Evolutionary conservation across 2,113 vertebrate genomes (phyloP).

Genomic region (Xerus inauris): DNA sequence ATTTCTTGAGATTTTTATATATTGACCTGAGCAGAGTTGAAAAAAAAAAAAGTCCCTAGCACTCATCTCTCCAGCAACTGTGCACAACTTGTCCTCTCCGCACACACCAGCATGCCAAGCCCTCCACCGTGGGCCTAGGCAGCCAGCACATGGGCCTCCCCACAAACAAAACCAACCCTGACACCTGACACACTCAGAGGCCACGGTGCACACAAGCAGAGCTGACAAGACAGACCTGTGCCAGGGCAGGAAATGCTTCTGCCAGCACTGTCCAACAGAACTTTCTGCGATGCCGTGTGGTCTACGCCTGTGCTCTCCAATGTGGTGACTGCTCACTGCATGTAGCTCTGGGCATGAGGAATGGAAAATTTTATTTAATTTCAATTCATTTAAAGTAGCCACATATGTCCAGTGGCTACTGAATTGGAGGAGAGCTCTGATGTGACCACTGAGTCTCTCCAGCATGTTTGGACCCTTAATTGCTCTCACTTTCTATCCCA

Average conservation of each 20-base stretch:
- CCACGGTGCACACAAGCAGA: not conserved
- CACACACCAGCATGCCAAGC: rapidly evolving
- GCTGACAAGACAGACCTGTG: not conserved
- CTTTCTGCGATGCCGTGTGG: rapidly evolving
- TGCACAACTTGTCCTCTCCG: not conserved
- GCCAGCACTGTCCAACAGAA: not conserved
- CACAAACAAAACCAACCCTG: not conserved
- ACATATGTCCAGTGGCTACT: not conserved
- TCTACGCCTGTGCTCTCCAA: not conserved
- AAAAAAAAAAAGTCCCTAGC: not conserved
- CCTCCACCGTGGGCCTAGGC: no score
- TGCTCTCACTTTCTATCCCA: not conserved
- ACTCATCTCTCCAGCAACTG: not conserved
- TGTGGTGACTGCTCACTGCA: not conserved
- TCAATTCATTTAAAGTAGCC: not conserved
- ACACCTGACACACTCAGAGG: not conserved
- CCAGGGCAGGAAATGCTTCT: not conserved
- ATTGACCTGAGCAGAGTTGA: slow-evolving; percentile 40
- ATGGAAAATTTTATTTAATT: not conserved
- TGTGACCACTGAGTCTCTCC: not conserved
- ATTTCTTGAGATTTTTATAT: slow-evolving; percentile 61
- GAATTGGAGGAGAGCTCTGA: not conserved
- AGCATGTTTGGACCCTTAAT: not conserved
- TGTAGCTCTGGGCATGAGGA: not conserved
- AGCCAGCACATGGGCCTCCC: not conserved